Base-by-base conservation (phyloP, 2,113 vertebrate genomes). In the Myiozetetes cayanensis region DNA sequence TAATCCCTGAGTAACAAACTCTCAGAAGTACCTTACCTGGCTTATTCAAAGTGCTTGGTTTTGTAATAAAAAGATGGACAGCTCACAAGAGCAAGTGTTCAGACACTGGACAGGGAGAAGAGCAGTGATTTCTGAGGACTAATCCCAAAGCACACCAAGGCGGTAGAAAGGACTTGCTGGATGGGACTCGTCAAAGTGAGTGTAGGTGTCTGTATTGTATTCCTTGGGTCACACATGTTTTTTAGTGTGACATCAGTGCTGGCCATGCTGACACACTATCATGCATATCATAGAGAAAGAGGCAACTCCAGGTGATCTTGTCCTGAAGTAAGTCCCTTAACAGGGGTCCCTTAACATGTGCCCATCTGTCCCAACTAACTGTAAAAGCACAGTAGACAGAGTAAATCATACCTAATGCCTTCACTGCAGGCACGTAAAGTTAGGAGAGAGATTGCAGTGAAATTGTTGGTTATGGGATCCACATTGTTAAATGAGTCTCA, bases 221-320 rank as follows among this genome's bases (percentile, higher is more conserved):
- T 82, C 8, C 10, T 33, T 37, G 20, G 22, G n/a, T 25, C 6
- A 53, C 1, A 19, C 16, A 8, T 1, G 1, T 2, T 24, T n/a
- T 50, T 39, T 7, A 37, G 9, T 25, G 37, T 13, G 31, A 43
- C 19, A 49, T 18, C 21, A 63, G 9, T 30, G 23, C 55, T 83
- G 39, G 66, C 39, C 55, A 25, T 28, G 30, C 44, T 58, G 16
- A 25, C 30, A 35, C 14, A 46, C 7, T 27, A 55, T 23, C 12
- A 37, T 21, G 17, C 19, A 13, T 2, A 6, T 39, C 5, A 35
- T 50, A 81, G n/a, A 75, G 44, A 59, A 35, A 18, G 1, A 50
- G 21, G 12, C 2, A 7, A 7, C 35, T 59, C 31, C 35, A 35
- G 12, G 33, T 71, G 30, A 49, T 31, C 19, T 65, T 7, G 1